phyloP scores from a whole-genome alignment of 2,113 vertebrate species.

The Cavia porcellus region DNA sequence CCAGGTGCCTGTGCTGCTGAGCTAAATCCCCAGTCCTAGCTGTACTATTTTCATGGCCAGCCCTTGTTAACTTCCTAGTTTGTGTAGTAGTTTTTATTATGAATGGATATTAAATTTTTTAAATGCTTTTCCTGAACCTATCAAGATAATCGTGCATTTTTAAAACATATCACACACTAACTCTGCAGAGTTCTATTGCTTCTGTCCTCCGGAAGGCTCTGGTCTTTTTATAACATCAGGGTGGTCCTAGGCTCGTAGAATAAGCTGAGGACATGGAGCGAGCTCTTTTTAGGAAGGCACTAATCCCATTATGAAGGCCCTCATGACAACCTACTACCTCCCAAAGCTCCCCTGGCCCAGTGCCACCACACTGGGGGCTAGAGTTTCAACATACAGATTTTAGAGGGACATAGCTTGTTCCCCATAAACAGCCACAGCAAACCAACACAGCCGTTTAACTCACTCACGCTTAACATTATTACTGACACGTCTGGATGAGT shows the following conservation, averaged over 20 bases:
- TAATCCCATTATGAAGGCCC: no score
- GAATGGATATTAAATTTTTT: not conserved
- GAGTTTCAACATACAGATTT: not conserved
- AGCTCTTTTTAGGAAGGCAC: not conserved
- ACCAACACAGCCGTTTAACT: not conserved
- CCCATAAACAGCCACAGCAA: not conserved
- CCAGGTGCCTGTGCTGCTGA: no score
- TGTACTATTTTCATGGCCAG: not conserved
- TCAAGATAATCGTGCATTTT: not conserved
- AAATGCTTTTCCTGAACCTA: not conserved
- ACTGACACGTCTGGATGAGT: not conserved
- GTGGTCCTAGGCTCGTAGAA: not conserved
- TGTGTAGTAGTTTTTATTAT: not conserved
- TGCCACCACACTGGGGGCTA: not conserved
- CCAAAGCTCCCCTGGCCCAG: not conserved
- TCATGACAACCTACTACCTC: not conserved
- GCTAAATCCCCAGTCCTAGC: no score
- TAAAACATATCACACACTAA: not conserved
- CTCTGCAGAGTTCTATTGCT: not conserved
- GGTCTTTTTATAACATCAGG: not conserved
- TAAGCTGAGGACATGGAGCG: not conserved
- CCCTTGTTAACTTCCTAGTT: not conserved
- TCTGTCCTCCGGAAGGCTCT: not conserved
- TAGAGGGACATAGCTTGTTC: not conserved
- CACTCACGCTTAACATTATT: not conserved